Conservation (phyloP, 2,113 vertebrate genomes). For the Vulpes vulpes region DNA sequence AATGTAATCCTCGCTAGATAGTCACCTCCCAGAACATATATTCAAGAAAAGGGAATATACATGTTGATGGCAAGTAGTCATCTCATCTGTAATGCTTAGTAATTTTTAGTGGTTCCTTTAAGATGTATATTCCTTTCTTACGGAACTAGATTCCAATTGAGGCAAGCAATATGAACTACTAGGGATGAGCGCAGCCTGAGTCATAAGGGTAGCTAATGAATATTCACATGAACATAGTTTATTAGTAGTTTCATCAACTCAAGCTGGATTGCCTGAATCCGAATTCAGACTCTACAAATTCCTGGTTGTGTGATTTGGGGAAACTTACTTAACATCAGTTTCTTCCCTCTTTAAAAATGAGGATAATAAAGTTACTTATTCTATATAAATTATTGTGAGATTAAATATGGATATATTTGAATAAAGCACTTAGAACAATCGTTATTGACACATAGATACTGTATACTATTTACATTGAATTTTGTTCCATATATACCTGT, state of each 20-base stretch:
- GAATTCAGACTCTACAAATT: not conserved
- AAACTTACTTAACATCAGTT: not conserved
- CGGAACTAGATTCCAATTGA: not conserved
- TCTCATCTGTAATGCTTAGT: not conserved
- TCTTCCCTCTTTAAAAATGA: not conserved
- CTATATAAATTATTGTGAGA: not conserved
- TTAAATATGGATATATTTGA: not conserved
- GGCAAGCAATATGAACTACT: not conserved
- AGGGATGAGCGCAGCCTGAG: not conserved
- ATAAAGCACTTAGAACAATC: constrained; percentile 1
- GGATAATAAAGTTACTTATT: not conserved
- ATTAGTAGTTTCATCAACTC: not conserved
- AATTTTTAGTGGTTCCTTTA: not conserved
- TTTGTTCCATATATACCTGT: not conserved
- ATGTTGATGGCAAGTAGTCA: not conserved
- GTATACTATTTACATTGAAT: constrained; percentile 9
- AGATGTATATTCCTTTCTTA: not conserved
- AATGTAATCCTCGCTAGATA: not conserved
- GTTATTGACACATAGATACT: not conserved
- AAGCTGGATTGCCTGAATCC: not conserved
- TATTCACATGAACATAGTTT: not conserved
- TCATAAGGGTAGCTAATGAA: not conserved
- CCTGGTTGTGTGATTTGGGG: not conserved
- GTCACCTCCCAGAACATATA: not conserved
- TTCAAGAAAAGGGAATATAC: not conserved